phyloP scores from a whole-genome alignment of 2,113 vertebrate genomes.

The Vimba vimba region DNA sequence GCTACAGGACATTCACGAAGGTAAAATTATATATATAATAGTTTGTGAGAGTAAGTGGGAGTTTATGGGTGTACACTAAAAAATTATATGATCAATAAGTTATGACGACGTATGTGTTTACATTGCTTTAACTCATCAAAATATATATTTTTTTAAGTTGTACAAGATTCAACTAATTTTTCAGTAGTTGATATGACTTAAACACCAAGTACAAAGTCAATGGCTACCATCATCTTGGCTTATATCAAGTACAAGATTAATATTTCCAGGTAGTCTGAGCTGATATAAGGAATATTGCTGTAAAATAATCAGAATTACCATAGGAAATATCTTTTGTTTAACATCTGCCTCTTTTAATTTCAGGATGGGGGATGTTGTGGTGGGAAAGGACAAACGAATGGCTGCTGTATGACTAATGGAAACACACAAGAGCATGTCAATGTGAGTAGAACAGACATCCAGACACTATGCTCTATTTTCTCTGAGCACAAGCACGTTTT shows the following conservation, averaged over 20 bases:
- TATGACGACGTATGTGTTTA: too few relatives aligned
- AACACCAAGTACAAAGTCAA: too few relatives aligned
- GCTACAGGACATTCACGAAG: constrained; percentile 86
- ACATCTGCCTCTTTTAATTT: neutral
- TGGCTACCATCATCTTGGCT: too few relatives aligned
- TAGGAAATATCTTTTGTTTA: neutral
- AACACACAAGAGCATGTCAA: constrained; percentile 42
- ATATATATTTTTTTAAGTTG: too few relatives aligned
- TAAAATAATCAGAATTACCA: neutral
- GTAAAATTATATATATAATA: constrained; percentile 71
- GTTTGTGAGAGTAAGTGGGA: too few relatives aligned
- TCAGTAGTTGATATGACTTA: too few relatives aligned
- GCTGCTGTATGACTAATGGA: constrained; percentile 78
- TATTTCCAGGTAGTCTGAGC: neutral
- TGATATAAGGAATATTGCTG: neutral
- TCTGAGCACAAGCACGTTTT: neutral
- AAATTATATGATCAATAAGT: too few relatives aligned
- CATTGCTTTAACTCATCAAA: too few relatives aligned
- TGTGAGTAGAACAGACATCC: constrained; percentile 39
- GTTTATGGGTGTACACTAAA: too few relatives aligned
- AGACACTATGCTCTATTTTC: constrained; percentile 18
- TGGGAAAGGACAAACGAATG: constrained; percentile 64
- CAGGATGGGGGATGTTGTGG: constrained; percentile 81
- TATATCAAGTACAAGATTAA: neutral
- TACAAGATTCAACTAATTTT: too few relatives aligned